A percentile compares a stretch with the other conserved stretches of the same genome.
phyloP scores from a whole-genome alignment of 2,888 invertebrate species.

The Cheilosia scutellata region DNA sequence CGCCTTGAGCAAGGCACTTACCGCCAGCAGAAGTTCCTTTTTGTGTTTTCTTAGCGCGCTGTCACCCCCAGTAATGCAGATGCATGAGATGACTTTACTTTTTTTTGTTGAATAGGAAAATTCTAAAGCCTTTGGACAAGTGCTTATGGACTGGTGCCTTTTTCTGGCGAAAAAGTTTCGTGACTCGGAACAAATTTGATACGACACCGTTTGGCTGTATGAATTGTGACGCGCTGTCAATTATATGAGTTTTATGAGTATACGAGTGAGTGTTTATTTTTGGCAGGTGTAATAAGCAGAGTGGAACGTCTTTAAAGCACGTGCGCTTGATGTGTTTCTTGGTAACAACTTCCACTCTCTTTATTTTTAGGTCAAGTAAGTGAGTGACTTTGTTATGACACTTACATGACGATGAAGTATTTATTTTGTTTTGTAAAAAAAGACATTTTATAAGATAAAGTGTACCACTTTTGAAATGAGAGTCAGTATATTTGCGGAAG shows the following conservation, averaged over 20 bases:
- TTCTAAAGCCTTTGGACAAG: constrained; percentile 15
- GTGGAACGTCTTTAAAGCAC: background rate
- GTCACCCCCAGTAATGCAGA: constrained; percentile 31
- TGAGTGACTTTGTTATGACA: constrained; percentile 49
- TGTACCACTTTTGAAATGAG: background rate
- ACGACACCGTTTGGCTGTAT: constrained; percentile 14
- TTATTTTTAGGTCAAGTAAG: constrained; percentile 42
- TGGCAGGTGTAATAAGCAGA: background rate
- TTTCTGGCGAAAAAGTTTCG: background rate
- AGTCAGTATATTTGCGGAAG: too few relatives aligned
- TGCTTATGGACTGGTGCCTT: background rate
- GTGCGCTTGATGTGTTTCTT: background rate
- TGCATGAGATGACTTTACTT: constrained; percentile 40
- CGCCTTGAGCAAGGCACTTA: constrained; percentile 47
- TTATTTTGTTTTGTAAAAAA: background rate
- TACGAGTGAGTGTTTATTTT: background rate
- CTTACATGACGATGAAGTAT: constrained; percentile 43
- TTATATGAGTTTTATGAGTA: constrained; percentile 22
- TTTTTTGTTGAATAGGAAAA: constrained; percentile 30
- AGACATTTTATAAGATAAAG: background rate
- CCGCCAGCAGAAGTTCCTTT: constrained; percentile 11
- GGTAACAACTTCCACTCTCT: constrained; percentile 33
- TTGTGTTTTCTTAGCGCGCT: constrained; percentile 4
- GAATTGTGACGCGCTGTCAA: constrained; percentile 43
- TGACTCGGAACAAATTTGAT: constrained; percentile 33